Base-by-base conservation (phyloP, 2,888 invertebrate species). In the Aspidapion aeneum region DNA sequence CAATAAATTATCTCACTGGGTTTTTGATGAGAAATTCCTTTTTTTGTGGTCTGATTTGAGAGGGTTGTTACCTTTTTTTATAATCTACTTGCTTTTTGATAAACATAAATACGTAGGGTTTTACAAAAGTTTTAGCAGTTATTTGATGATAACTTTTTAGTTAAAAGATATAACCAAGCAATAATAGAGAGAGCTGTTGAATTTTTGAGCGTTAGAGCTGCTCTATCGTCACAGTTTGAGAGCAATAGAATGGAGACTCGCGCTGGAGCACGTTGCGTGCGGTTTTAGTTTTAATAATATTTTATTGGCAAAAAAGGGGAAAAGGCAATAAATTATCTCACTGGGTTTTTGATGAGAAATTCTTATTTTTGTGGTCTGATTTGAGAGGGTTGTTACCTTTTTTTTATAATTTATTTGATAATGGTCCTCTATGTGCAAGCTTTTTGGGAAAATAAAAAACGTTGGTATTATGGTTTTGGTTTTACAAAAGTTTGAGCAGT, bases 131-230 rank as follows among this genome's bases (percentile, higher is more conserved):
- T 35, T 3, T 3, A 35, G 12, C 12, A 35, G 35, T 12, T 3
- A 35, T 7, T 12, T 56, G 56, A 62, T 65, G 65, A 65, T 62
- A 65, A 62, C 62, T 60, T 63, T 57, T n/a, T n/a, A 60, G 60
- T 64, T 56, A 59, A 60, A 61, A 65, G 61, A 65, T 65, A 60
- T 57, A 57, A 22, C 60, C 60, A 18, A 60, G 55, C 54, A 57
- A 35, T 35, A n/a, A n/a, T n/a, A 5, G 21, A 62, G 62, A 59
- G 62, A 63, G 60, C 48, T 52, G 63, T 50, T 60, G 55, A 61
- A 55, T 50, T 61, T 66, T 61, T 57, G 54, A 63, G 58, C 18
- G 35, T 35, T 35, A 35, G 35, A 35, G 35, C 35, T 3, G 12
- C 35, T 3, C n/a, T n/a, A n/a, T n/a, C n/a, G n/a, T n/a, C n/a